Percentiles rank a stretch among this genome's conserved stretches.
These are phyloP conservation scores for Euclidia mi DNA, from an alignment of 2,888 invertebrate species.

Conservation along the genomic window DNA sequence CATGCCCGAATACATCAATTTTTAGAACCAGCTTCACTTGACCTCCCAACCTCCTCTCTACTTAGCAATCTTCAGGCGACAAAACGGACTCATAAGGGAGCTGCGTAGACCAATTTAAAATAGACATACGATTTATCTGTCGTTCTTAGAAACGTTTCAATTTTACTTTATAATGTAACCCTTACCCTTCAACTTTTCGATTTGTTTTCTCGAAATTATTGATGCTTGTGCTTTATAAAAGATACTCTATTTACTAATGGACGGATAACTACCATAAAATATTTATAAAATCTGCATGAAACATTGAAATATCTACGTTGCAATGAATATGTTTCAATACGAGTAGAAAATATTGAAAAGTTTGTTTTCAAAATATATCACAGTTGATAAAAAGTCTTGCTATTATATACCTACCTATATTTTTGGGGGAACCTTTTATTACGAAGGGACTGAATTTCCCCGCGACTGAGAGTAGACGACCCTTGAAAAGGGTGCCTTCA, in stretches of 20 bases:
- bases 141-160: slow-evolving; percentile 65
- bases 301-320: too few relatives aligned
- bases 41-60: slow-evolving; percentile 37
- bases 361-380: neutral
- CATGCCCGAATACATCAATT: slow-evolving; percentile 73
- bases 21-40: slow-evolving; percentile 62
- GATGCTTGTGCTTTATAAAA: slow-evolving; percentile 39
- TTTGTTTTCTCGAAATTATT: slow-evolving; percentile 56
- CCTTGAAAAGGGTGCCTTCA: slow-evolving; percentile 70
- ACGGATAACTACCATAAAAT: neutral
- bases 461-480: slow-evolving; percentile 58
- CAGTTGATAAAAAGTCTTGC: neutral
- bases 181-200: slow-evolving; percentile 65
- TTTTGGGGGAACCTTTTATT: slow-evolving; percentile 37
- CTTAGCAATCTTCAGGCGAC: slow-evolving; percentile 8
- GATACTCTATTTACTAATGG: neutral
- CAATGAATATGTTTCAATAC: too few relatives aligned
- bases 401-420: too few relatives aligned
- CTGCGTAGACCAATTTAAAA: slow-evolving; percentile 44
- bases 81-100: slow-evolving; percentile 10
- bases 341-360: neutral
- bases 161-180: slow-evolving; percentile 72
- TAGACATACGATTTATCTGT: slow-evolving; percentile 62
- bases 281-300: too few relatives aligned
- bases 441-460: slow-evolving; percentile 47